Conservation (phyloP, 2,888 invertebrate genomes). For the Cephus runcator region DNA sequence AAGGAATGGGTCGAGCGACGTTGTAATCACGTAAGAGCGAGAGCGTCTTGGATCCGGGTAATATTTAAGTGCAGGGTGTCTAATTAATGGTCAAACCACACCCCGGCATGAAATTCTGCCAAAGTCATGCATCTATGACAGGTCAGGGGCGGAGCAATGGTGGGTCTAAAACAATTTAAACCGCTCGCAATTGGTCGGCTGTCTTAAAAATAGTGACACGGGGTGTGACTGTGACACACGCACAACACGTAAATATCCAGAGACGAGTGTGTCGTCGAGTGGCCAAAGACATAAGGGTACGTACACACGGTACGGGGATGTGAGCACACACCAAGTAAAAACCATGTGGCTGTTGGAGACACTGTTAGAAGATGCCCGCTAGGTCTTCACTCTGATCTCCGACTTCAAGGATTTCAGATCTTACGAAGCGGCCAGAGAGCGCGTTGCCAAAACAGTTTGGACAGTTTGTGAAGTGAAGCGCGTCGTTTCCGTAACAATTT, state of each 20-base stretch:
- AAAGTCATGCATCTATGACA: slow-evolving; percentile 45
- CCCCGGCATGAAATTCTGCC: slow-evolving; percentile 44
- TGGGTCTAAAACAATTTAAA: slow-evolving; percentile 45
- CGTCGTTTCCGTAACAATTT: background rate
- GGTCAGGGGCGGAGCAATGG: slow-evolving; percentile 47
- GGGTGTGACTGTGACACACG: slow-evolving; percentile 46
- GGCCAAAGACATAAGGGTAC: slow-evolving; percentile 2
- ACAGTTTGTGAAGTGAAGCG: background rate
- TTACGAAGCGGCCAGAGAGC: slow-evolving; percentile 9
- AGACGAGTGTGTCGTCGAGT: slow-evolving; percentile 22
- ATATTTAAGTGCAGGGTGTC: slow-evolving; percentile 6
- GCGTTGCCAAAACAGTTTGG: background rate
- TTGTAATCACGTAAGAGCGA: background rate
- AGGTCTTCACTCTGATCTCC: slow-evolving; percentile 56
- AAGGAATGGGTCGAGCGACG: background rate
- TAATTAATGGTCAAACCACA: slow-evolving; percentile 53
- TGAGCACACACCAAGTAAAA: slow-evolving; percentile 17
- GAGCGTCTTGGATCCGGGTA: background rate
- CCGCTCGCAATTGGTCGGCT: slow-evolving; percentile 49
- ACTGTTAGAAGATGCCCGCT: slow-evolving; percentile 38
- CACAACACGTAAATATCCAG: slow-evolving; percentile 43
- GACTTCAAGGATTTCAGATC: slow-evolving; percentile 49
- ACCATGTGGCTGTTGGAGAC: slow-evolving; percentile 43
- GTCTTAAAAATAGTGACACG: slow-evolving; percentile 57
- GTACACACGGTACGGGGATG: slow-evolving; percentile 12